Evolutionary conservation across 1,140 invertebrate species (phyloP), one percentile per base, ranked within the genome.

Genomic region (Patella vulgata): DNA sequence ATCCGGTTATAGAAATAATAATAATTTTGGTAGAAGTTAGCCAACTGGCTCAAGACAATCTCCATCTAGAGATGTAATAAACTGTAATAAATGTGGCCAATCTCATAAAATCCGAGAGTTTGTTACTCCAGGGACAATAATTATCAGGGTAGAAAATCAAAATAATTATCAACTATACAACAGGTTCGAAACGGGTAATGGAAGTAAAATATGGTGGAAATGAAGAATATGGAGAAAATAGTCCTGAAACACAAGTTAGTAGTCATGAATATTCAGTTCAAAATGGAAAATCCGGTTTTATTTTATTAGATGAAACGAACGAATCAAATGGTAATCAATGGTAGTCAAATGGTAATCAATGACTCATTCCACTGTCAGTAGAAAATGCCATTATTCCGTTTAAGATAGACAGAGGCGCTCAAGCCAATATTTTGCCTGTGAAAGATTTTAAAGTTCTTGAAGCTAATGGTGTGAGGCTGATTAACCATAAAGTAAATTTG

Each of bases 261-360:
- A 14, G n/a, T 21, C n/a, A 33, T 19, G 28, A 46, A 25, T 8
- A 11, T 11, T n/a, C 57, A 9, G 31, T 39, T 1, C 48, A 44
- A 14, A 28, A 52, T 28, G 3, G 17, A 21, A 17, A 50, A 25
- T 25, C 40, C 42, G 59, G 63, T 30, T 39, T 42, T 40, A 31
- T 31, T 33, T 47, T 48, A 19, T 42, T 59, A 2, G 48, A 63
- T 12, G 11, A 21, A 11, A 31, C 44, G n/a, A 17, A 43, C 1
- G 14, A 11, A n/a, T 23, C 28, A 36, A n/a, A 27, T 12, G 21
- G 0, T 17, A 21, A 55, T 23, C 60, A 59, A 52, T 58, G 53
- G 56, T 61, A 70, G 31, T 65, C 66, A 44, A 64, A 48, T 12
- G 67, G 70, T 39, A 63, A 61, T 50, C 67, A 70, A 50, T 70